Evolutionary conservation across 1,140 invertebrate genomes (phyloP).

Genomic region (Sinella curviseta): DNA sequence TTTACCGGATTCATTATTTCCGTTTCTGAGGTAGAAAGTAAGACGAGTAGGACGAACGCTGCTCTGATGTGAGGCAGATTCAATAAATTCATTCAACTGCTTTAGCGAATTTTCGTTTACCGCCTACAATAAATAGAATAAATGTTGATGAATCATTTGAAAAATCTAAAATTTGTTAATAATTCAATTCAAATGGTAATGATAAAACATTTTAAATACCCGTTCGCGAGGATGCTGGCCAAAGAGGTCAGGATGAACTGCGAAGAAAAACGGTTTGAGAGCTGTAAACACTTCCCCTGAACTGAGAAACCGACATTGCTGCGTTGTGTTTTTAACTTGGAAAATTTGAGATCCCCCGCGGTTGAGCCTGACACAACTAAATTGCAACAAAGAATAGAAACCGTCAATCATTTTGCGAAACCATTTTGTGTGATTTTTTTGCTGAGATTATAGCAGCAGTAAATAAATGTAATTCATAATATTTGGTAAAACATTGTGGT

Average conservation of each 20-base stretch:
- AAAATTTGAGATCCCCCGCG: no score
- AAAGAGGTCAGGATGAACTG: slow-evolving; percentile 92
- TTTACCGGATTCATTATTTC: background rate
- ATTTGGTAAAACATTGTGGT: no score
- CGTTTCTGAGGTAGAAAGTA: slow-evolving; percentile 67
- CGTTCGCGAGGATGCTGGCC: slow-evolving; percentile 84
- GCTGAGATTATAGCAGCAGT: no score
- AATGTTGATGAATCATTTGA: slow-evolving; percentile 10
- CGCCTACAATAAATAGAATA: slow-evolving; percentile 61
- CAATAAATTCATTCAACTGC: slow-evolving; percentile 78
- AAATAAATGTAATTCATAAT: no score
- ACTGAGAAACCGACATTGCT: slow-evolving; percentile 58
- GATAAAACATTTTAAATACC: slow-evolving; percentile 59
- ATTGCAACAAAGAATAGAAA: no score
- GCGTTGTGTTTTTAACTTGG: no score
- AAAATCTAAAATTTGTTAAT: background rate
- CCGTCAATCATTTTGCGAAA: no score
- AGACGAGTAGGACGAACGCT: slow-evolving; percentile 60
- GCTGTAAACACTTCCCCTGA: slow-evolving; percentile 84
- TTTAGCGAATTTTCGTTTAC: slow-evolving; percentile 90
- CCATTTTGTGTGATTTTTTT: no score
- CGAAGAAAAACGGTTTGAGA: slow-evolving; percentile 89
- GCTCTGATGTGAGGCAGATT: slow-evolving; percentile 66
- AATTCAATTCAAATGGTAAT: background rate
- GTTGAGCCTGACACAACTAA: no score